Conservation (phyloP, 1,140 invertebrate genomes). For the Formica exsecta region DNA sequence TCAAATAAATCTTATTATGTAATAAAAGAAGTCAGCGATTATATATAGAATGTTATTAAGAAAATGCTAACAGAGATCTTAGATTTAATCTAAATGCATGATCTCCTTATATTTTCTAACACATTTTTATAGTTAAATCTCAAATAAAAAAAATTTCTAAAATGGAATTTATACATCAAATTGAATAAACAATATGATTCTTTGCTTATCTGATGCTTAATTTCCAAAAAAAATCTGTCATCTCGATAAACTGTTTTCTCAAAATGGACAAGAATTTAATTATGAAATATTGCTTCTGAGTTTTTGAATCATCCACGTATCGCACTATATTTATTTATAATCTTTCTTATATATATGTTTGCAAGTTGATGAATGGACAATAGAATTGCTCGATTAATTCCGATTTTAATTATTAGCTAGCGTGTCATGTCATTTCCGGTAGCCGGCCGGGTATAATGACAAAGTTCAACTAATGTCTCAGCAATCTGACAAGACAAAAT, state of each 20-base stretch:
- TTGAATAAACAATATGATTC: background rate
- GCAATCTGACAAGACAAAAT: constrained; percentile 12
- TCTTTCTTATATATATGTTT: background rate
- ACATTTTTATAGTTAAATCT: constrained; percentile 1
- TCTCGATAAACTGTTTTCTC: background rate
- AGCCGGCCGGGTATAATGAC: constrained; percentile 13
- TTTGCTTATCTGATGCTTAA: background rate
- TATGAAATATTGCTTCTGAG: background rate
- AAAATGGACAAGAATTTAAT: background rate
- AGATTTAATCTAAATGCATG: constrained; percentile 5
- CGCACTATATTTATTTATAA: background rate
- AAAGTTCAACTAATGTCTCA: constrained; percentile 46
- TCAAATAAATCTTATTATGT: constrained; percentile 21
- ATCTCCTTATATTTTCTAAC: background rate
- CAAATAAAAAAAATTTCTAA: constrained; percentile 1
- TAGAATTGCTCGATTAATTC: constrained; percentile 6
- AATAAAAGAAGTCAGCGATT: background rate
- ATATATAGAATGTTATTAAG: background rate
- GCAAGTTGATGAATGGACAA: background rate
- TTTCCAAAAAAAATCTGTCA: background rate
- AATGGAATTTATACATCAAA: background rate
- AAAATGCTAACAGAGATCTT: background rate
- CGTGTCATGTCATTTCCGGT: background rate
- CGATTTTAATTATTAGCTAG: constrained; percentile 25
- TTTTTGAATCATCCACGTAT: background rate